Base-by-base conservation (phyloP, 2,113 vertebrate genomes). In the Brevimyrus niger region DNA sequence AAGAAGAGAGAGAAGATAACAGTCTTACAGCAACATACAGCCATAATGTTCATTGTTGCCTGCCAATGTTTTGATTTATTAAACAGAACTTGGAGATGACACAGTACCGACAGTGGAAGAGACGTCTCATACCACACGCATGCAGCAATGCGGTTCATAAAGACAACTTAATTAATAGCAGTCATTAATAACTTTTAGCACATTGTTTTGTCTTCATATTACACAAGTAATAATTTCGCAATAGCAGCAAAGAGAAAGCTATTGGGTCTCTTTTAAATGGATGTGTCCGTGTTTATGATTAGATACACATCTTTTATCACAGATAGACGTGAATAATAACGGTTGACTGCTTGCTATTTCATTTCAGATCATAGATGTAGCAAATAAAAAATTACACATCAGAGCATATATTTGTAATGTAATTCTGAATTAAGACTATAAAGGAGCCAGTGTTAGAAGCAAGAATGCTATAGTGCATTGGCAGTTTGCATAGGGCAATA, bases 11-110 rank as follows among this genome's bases (percentile, higher is more conserved):
- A 31, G 19, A 10, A 44, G 88, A 91, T 91, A 89, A 85, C 89
- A 91, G 84, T 91, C 93, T 92, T 92, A 15, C 65, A 80, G 48
- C 85, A 92, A 89, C 90, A 90, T 90, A 90, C 91, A 91, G 93
- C 92, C 93, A 90, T 93, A 94, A 92, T 91, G 90, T 90, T 86
- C 90, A 85, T 46, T 58, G 51, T 38, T 47, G 89, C 89, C 91
- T 92, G 94, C 93, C 94, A 95, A 90, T 93, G 91, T 92, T 95
- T 94, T 94, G 93, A 95, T 93, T 95, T 94, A 93, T 92, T 92
- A 92, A 91, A 92, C 91, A 44, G 92, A 92, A 91, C 93, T 92
- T 93, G 84, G 85, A 92, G 93, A 92, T 92, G 92, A 91, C 90
- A 23, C 65, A 85, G 58, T 46, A 88, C 65, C 35, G 86, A 91